phyloP scores from a whole-genome alignment of 30 jellyfish, hydroid and myxozoan species.

The Aurelia coerulea region DNA sequence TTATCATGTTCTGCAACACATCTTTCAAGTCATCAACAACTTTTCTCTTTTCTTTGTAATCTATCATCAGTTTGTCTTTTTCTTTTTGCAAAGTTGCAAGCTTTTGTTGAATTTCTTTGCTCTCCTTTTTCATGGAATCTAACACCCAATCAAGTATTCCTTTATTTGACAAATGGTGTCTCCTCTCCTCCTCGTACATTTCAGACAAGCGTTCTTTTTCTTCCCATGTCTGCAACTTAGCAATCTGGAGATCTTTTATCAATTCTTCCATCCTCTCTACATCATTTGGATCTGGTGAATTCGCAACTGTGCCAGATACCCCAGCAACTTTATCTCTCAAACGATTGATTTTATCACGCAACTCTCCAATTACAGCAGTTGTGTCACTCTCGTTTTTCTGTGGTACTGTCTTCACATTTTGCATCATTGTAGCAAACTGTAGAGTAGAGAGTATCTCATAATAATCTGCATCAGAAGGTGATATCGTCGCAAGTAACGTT shows the following conservation, averaged over 20 bases:
- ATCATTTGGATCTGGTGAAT: slow-evolving; percentile 80
- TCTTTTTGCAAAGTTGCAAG: slow-evolving; percentile 88
- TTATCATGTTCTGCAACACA: slow-evolving; percentile 73
- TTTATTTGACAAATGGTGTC: slow-evolving; percentile 89
- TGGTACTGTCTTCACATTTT: slow-evolving; percentile 67
- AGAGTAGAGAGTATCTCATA: slow-evolving; percentile 82
- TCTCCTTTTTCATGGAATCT: slow-evolving; percentile 87
- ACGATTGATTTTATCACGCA: slow-evolving; percentile 82
- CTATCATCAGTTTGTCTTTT: slow-evolving; percentile 90
- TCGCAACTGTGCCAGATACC: slow-evolving; percentile 54
- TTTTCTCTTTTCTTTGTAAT: slow-evolving; percentile 86
- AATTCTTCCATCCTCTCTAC: slow-evolving; percentile 87
- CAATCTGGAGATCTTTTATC: slow-evolving; percentile 84
- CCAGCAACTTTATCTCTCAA: slow-evolving; percentile 80
- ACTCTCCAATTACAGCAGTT: slow-evolving; percentile 69
- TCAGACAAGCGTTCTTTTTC: slow-evolving; percentile 92
- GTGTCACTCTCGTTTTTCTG: slow-evolving; percentile 81
- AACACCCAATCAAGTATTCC: slow-evolving; percentile 94
- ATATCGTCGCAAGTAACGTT: slow-evolving; percentile 53
- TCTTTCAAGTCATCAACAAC: slow-evolving; percentile 89
- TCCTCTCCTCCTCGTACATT: slow-evolving; percentile 86
- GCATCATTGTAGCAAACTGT: slow-evolving; percentile 61
- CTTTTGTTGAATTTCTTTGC: slow-evolving; percentile 86
- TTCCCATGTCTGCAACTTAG: slow-evolving; percentile 94
- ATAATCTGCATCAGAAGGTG: slow-evolving; percentile 86